Percentiles rank a stretch among this genome's conserved stretches.
Conservation (phyloP, 1,140 invertebrate genomes). For the Magallana angulata region DNA sequence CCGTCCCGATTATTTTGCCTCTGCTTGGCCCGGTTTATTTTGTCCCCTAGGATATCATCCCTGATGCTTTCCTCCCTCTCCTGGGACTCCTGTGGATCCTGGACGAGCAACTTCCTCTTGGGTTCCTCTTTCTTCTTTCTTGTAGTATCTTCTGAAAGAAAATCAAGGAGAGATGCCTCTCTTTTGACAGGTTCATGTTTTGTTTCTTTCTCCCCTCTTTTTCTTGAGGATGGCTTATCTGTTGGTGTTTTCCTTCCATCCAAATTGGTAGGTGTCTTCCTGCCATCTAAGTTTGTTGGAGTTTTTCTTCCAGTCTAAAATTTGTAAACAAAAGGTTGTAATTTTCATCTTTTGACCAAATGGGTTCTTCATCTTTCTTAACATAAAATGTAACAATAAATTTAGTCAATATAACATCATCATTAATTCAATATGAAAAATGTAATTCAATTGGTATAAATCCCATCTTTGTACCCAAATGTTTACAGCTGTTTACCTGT, state of each 20-base stretch:
- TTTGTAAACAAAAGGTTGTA: no score
- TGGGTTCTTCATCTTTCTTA: no score
- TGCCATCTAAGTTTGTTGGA: slow-evolving; percentile 45
- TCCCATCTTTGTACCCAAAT: no score
- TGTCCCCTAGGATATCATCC: slow-evolving; percentile 29
- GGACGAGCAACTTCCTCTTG: slow-evolving; percentile 18
- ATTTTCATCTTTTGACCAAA: no score
- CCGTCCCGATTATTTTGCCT: neutral
- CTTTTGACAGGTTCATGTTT: slow-evolving; percentile 25
- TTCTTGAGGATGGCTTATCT: slow-evolving; percentile 38
- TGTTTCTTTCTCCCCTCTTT: slow-evolving; percentile 16
- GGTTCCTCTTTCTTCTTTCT: slow-evolving; percentile 37
- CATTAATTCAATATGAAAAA: no score
- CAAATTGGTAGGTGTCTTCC: slow-evolving; percentile 48
- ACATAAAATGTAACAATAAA: no score
- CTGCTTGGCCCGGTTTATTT: slow-evolving; percentile 2
- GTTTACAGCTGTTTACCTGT: neutral
- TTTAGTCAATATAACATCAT: no score
- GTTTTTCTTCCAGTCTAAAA: slow-evolving; percentile 20
- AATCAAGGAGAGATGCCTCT: slow-evolving; percentile 59
- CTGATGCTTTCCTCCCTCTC: slow-evolving; percentile 39
- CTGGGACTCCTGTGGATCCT: neutral
- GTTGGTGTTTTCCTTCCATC: slow-evolving; percentile 48
- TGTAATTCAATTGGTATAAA: no score
- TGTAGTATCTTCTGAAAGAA: slow-evolving; percentile 57